Evolutionary conservation across 1,140 invertebrate species (phyloP), one percentile per base, ranked within the genome.

Genomic region (Rhagoletis zephyria): DNA sequence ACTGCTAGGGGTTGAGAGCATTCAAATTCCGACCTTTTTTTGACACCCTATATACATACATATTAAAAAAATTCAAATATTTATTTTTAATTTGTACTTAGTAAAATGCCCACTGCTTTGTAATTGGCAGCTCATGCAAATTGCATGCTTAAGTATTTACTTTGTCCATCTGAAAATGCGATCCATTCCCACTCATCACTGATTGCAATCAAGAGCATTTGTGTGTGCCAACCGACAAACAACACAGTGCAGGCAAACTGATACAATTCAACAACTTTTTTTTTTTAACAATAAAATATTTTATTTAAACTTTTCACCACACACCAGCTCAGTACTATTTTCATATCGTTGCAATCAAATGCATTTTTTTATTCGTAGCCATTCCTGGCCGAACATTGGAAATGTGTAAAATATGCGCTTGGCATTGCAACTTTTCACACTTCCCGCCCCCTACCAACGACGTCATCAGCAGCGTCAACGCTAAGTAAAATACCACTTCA

Each of bases 381-480:
- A 56, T 56, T n/a, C n/a, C n/a, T n/a, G 9, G n/a, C 12, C 5
- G 16, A 12, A 3, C 48, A 81, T 81, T 81, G 74, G 6, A 81
- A 81, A 56, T 81, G 74, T 81, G 9, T 30, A 81, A 81, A n/a
- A 81, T 56, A 81, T 30, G 70, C 14, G 70, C n/a, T 74, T 74
- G 70, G 67, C 70, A 56, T 30, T 56, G 74, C 48, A 59, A 81
- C 56, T 81, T 81, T 81, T 81, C n/a, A 42, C 74, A 56, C 74
- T 56, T 48, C 1, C 2, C 40, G 5, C 67, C 16, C 64, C 12
- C 42, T 7, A 10, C 3, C 14, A 3, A 70, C 67, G 4, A 56
- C 42, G 2, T 45, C 19, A 10, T 40, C 10, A 40, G 30, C 10
- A 12, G 4, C 14, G 14, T 5, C 42, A 14, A 3, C 9, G 19